Evolutionary conservation across 2,888 invertebrate species (phyloP), one percentile per base, ranked within the genome.

Genomic region (Geophilus truncorum): DNA sequence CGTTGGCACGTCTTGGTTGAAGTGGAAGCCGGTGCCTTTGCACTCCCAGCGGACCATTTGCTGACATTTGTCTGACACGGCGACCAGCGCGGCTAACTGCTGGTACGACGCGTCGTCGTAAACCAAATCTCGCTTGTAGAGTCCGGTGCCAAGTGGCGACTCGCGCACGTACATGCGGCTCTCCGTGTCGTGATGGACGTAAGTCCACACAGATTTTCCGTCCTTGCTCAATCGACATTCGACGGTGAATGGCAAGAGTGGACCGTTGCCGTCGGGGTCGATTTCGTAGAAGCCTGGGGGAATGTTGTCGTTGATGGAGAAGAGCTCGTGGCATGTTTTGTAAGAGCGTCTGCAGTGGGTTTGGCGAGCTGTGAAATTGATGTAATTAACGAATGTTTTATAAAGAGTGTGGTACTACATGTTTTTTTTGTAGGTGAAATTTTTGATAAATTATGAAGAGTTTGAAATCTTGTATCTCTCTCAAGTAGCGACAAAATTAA

Each of bases 181-280:
- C 51, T 84, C 84, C 2, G 84, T 84, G 81, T 84, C 84, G 76
- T 84, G 84, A 45, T 84, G 84, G 10, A 84, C 81, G 5, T 84
- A 79, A 5, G 84, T 84, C 78, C 76, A 81, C 12, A 83, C 83
- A 3, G 82, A 40, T 3, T 79, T 80, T 0, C 78, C 57, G 9
- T 77, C 75, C 3, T 76, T 76, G 0, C 81, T 82, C 57, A 83
- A 82, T 10, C 81, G 78, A 62, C 84, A 84, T 51, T 83, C 82
- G 18, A 84, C 84, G 15, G 36, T 80, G 77, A 84, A 84, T 0
- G 84, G 83, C 5, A 83, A 78, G 6, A 84, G 76, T 10, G 83
- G 82, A 7, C 83, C 83, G 36, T 80, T 77, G 0, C 83, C 83
- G 70, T 84, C 84, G 0, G 84, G 83, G 77, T 84, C 83, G 23